Conservation (phyloP, 2,888 invertebrate genomes). For the Cheilosia urbana region DNA sequence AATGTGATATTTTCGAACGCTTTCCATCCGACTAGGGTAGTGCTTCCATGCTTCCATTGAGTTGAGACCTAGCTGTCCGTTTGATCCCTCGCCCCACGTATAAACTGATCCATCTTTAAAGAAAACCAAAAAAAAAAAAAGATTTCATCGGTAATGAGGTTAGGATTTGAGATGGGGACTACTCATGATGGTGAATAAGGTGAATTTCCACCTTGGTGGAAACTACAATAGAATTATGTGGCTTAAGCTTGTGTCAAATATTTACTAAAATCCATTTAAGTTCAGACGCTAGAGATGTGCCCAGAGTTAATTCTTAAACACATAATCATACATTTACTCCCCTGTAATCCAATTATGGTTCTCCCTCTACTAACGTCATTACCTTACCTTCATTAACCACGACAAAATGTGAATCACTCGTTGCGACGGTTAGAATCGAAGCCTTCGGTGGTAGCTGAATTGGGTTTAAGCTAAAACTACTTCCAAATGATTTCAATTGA, state of each 20-base stretch:
- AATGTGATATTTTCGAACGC: conserved; percentile 86
- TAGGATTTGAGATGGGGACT: too few relatives aligned
- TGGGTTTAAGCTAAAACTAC: conserved; percentile 84
- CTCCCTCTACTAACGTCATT: neutral
- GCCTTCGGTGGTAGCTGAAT: conserved; percentile 85
- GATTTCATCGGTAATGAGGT: too few relatives aligned
- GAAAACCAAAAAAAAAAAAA: neutral
- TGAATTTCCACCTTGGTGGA: too few relatives aligned
- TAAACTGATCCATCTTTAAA: conserved; percentile 86
- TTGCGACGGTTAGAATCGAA: conserved; percentile 85
- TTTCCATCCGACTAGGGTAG: conserved; percentile 86
- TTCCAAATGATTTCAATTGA: conserved; percentile 85
- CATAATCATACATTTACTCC: too few relatives aligned
- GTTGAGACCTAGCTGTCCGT: conserved; percentile 88
- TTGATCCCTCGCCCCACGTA: conserved; percentile 88
- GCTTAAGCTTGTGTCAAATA: too few relatives aligned
- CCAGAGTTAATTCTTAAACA: too few relatives aligned
- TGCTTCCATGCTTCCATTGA: conserved; percentile 84
- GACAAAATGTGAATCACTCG: conserved; percentile 86
- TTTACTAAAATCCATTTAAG: too few relatives aligned
- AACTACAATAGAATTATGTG: too few relatives aligned
- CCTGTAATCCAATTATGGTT: neutral
- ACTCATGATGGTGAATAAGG: too few relatives aligned
- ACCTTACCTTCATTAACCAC: conserved; percentile 85
- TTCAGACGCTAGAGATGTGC: too few relatives aligned